Evolutionary conservation across 2,797 vertebrate genomes (phyloP).

Genomic region (Myotis myotis): DNA sequence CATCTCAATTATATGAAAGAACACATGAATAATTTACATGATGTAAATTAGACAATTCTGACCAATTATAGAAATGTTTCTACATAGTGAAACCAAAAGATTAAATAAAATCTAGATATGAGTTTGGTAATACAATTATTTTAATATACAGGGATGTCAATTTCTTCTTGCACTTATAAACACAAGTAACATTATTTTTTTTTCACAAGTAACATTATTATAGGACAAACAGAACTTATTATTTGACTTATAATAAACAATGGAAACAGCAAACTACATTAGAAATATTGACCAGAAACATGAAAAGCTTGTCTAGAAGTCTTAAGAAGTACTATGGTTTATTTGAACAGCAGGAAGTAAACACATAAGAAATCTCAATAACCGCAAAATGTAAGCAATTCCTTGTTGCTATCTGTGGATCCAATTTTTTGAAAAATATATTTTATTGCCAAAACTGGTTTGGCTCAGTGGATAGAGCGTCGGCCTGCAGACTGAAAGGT

Average conservation of each 20-base stretch:
- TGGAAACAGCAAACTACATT: background rate
- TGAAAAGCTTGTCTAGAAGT: slow-evolving; percentile 51
- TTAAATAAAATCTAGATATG: slow-evolving; percentile 18
- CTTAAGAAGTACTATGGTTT: background rate
- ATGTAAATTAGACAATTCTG: background rate
- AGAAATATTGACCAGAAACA: background rate
- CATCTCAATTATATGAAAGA: slow-evolving; percentile 15
- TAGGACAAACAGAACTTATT: background rate
- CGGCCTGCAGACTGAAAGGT: too few species aligned
- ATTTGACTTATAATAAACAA: slow-evolving; percentile 14
- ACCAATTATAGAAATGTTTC: background rate
- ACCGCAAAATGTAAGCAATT: slow-evolving; percentile 21
- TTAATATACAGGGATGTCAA: background rate
- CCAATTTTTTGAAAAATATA: background rate
- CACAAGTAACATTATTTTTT: background rate
- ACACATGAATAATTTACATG: background rate
- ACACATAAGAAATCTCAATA: slow-evolving; percentile 43
- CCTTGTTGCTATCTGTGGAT: background rate
- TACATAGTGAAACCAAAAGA: background rate
- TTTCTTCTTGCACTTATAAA: slow-evolving; percentile 38
- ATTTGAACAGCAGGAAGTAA: slow-evolving; percentile 41
- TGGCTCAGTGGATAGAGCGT: too few species aligned
- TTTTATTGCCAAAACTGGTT: too few species aligned
- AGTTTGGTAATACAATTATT: background rate
- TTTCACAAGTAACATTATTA: background rate